A percentile compares a stretch with the other conserved stretches of the same genome.
Conservation (phyloP, 2,888 invertebrate species). For the Seira sanloemensis region DNA sequence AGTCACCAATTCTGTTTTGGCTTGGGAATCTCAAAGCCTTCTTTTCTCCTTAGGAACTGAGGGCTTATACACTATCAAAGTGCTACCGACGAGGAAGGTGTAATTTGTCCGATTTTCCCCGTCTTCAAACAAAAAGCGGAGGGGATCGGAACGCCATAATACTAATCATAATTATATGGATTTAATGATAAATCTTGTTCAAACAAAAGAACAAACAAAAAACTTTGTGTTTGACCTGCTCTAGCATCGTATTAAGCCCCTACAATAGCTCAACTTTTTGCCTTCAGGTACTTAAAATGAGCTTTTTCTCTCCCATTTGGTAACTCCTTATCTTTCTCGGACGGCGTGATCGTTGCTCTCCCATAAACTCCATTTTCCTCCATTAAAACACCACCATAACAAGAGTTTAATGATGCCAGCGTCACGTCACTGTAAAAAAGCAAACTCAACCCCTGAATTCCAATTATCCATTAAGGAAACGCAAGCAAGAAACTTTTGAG, state of each 20-base stretch:
- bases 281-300: background rate
- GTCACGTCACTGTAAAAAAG: no score
- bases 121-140: no score
- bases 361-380: no score
- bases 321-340: conserved; percentile 24
- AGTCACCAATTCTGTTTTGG: conserved; percentile 29
- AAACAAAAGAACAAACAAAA: conserved; percentile 45
- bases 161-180: conserved; percentile 32
- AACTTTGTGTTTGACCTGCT: background rate
- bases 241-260: background rate
- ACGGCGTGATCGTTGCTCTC: no score
- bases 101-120: conserved; percentile 44
- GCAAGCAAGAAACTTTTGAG: no score
- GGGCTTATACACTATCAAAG: background rate
- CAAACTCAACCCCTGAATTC: no score
- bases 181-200: conserved; percentile 51
- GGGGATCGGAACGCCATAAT: conserved; percentile 40
- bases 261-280: background rate
- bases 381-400: no score
- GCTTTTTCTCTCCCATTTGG: no score
- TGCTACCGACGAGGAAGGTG: conserved; percentile 16
- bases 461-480: no score
- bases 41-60: conserved; percentile 32
- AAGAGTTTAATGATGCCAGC: no score
- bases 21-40: background rate